Percentiles rank a stretch among this genome's conserved stretches.
Conservation (phyloP, 2,797 vertebrate genomes). For the Trematomus bernacchii region DNA sequence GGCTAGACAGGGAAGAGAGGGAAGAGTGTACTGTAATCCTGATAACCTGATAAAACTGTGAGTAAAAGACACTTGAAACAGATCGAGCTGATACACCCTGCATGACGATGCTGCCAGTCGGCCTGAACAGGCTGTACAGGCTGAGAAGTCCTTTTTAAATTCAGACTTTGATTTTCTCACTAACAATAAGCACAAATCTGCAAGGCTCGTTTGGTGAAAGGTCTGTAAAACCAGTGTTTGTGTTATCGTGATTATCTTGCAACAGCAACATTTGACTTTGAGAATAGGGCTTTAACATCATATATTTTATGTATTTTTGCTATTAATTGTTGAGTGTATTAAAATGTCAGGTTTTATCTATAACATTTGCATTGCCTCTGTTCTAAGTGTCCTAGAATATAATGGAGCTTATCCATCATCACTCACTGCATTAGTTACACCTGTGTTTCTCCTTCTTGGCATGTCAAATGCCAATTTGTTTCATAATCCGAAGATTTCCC, state of each 20-base stretch:
- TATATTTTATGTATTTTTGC: background rate
- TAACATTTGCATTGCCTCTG: background rate
- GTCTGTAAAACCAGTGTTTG: background rate
- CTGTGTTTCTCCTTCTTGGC: no score
- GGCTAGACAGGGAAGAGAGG: background rate
- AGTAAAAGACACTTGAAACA: conserved; percentile 47
- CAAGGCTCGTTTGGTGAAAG: conserved; percentile 1
- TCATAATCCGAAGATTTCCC: background rate
- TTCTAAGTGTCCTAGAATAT: background rate
- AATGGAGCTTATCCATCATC: background rate
- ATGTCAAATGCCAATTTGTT: background rate
- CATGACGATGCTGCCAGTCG: conserved; percentile 10
- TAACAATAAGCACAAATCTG: conserved; percentile 4
- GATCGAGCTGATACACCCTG: conserved; percentile 31
- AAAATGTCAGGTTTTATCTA: conserved; percentile 2
- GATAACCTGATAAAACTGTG: conserved; percentile 42
- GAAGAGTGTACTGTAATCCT: conserved; percentile 10
- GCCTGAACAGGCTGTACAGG: conserved; percentile 14
- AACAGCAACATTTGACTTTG: background rate
- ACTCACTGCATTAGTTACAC: background rate
- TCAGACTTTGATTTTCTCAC: conserved; percentile 14
- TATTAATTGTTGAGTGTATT: background rate
- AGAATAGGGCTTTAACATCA: background rate
- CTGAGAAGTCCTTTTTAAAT: conserved; percentile 20
- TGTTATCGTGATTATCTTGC: background rate